Evolutionary conservation across 2,113 vertebrate species (phyloP).

Genomic region (Malurus elegans): DNA sequence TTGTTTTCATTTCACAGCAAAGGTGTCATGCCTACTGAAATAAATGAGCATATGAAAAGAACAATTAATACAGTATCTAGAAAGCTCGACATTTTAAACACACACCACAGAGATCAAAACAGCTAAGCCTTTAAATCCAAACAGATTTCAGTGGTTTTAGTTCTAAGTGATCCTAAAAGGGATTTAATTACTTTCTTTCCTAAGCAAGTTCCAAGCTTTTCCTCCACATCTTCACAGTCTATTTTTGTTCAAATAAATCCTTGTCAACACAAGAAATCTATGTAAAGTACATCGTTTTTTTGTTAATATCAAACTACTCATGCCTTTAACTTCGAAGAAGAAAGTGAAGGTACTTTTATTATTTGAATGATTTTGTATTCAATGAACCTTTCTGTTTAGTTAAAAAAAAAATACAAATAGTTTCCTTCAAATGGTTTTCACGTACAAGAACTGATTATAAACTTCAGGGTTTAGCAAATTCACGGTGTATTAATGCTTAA

Average conservation of each 20-base stretch:
- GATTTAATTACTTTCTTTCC: conserved; percentile 12
- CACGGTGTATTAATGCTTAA: neutral
- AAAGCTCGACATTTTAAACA: neutral
- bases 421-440: neutral
- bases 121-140: conserved; percentile 16
- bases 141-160: conserved; percentile 2
- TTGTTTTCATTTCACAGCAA: neutral
- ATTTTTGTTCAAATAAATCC: neutral
- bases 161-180: conserved; percentile 16
- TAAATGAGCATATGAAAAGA: neutral
- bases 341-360: neutral
- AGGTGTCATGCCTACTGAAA: neutral
- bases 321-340: neutral
- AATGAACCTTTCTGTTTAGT: neutral
- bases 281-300: neutral
- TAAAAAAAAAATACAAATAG: neutral
- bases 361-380: neutral
- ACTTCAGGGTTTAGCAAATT: neutral
- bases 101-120: neutral
- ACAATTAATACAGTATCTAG: neutral
- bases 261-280: neutral
- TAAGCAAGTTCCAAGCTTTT: neutral
- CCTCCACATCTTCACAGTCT: neutral
- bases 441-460: neutral
- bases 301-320: neutral